A percentile compares a stretch with the other conserved stretches of the same genome.
phyloP scores from a whole-genome alignment of 2,888 invertebrate species.

The Agrotis clavis region DNA sequence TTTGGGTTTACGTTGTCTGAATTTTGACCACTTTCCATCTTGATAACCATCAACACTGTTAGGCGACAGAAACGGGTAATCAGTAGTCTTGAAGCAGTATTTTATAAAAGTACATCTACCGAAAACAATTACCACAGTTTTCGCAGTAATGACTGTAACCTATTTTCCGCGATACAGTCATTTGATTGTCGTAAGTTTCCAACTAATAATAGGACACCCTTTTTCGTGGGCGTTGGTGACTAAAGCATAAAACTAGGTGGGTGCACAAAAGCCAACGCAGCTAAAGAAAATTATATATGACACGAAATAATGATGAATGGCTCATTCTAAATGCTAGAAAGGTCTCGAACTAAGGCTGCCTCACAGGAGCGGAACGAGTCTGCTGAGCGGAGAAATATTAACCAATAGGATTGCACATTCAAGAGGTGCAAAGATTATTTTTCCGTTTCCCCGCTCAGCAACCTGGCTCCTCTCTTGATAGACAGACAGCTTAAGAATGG shows the following conservation, averaged over 20 bases:
- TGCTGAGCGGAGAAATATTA: too few relatives aligned
- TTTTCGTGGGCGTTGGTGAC: conserved; percentile 46
- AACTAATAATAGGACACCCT: conserved; percentile 36
- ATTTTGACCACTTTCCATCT: neutral
- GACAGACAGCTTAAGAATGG: too few relatives aligned
- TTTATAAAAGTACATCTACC: neutral
- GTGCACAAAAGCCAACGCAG: conserved; percentile 13
- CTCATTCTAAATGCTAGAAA: neutral
- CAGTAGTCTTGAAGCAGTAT: neutral
- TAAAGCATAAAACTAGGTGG: conserved; percentile 25
- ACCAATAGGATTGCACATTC: too few relatives aligned
- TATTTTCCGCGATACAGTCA: conserved; percentile 28
- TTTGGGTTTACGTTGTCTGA: neutral
- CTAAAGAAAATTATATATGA: neutral
- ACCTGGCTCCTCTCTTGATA: too few relatives aligned
- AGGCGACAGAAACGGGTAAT: neutral
- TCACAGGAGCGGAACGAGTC: too few relatives aligned
- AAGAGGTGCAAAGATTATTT: too few relatives aligned
- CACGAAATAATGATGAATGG: too few relatives aligned
- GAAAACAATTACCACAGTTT: neutral
- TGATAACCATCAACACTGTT: conserved; percentile 2
- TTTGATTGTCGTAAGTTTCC: conserved; percentile 8
- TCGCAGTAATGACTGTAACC: neutral
- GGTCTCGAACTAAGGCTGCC: neutral
- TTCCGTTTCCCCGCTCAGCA: too few relatives aligned